A percentile compares a stretch with the other conserved stretches of the same genome.
Evolutionary conservation across 2,888 invertebrate genomes (phyloP).

Genomic region (Sialis lutaria): DNA sequence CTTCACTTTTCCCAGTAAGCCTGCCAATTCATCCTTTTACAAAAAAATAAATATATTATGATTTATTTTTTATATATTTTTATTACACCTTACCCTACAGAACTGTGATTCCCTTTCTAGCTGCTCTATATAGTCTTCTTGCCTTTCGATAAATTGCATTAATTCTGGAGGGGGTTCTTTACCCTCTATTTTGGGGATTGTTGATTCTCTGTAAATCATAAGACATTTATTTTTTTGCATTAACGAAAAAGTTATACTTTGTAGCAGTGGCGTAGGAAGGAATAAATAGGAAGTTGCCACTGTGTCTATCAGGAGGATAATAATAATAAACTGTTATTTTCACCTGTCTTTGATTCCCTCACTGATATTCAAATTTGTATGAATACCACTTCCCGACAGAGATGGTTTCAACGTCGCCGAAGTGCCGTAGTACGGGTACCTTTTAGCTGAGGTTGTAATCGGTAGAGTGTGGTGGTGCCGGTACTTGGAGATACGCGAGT

Average conservation of each 20-base stretch:
- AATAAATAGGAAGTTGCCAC: too few species aligned
- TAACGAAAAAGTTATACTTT: too few species aligned
- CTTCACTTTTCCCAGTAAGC: constrained; percentile 62
- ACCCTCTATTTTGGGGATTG: constrained; percentile 13
- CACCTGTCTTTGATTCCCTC: too few species aligned
- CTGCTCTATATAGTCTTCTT: constrained; percentile 77
- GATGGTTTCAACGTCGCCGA: background rate
- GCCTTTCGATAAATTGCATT: constrained; percentile 64
- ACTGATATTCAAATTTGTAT: too few species aligned
- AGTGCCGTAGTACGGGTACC: background rate
- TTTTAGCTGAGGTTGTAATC: background rate
- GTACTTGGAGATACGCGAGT: constrained; percentile 1
- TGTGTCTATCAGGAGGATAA: too few species aligned
- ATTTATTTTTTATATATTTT: background rate
- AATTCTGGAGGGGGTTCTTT: constrained; percentile 41
- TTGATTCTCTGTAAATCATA: constrained; percentile 16
- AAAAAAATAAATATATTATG: constrained; percentile 4
- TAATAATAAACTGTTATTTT: too few species aligned
- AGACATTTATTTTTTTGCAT: too few species aligned
- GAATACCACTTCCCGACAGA: too few species aligned
- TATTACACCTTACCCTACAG: constrained; percentile 40
- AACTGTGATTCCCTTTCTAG: constrained; percentile 70
- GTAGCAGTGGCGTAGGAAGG: too few species aligned
- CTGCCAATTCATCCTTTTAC: constrained; percentile 57
- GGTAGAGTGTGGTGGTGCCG: background rate